Percentiles rank a stretch among this genome's conserved stretches.
Conservation (phyloP, 2,113 vertebrate species). For the Equus quagga region DNA sequence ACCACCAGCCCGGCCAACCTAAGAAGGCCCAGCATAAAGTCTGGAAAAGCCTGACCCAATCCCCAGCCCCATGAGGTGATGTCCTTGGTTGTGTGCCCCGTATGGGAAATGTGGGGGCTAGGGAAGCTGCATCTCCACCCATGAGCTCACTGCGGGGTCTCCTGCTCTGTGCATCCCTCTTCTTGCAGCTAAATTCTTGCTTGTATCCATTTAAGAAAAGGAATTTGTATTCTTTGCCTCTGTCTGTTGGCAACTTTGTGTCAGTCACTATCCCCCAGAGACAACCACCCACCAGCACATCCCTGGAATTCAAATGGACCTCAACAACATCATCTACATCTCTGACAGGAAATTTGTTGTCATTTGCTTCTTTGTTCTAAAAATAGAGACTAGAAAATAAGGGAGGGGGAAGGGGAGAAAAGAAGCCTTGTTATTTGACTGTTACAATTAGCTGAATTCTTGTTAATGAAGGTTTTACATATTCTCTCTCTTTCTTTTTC, state of each 20-base stretch:
- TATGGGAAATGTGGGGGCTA: not conserved
- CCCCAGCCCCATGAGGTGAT: rapidly evolving
- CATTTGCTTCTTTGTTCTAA: slow-evolving; percentile 58
- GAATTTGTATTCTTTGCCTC: slow-evolving; percentile 42
- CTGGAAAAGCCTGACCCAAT: not conserved
- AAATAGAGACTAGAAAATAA: slow-evolving; percentile 62
- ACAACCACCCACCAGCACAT: slow-evolving; percentile 30
- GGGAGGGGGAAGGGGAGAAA: not conserved
- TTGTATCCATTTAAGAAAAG: slow-evolving; percentile 14
- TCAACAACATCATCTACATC: slow-evolving; percentile 32
- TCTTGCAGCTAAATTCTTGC: not conserved
- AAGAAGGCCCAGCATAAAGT: not conserved
- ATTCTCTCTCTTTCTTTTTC: not conserved
- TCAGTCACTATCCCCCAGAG: slow-evolving; percentile 52
- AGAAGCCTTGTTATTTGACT: not conserved
- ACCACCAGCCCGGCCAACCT: rapidly evolving
- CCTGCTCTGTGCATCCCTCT: not conserved
- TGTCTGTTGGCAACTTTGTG: not conserved
- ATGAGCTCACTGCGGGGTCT: not conserved
- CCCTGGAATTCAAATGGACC: slow-evolving; percentile 60
- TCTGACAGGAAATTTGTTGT: slow-evolving; percentile 24
- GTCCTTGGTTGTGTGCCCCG: not conserved
- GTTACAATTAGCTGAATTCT: slow-evolving; percentile 52
- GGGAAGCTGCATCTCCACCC: not conserved
- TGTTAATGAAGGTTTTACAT: slow-evolving; percentile 47